These are phyloP conservation scores for Babylonia areolata DNA, from an alignment of 1,140 invertebrate genomes.

Conservation along the genomic window DNA sequence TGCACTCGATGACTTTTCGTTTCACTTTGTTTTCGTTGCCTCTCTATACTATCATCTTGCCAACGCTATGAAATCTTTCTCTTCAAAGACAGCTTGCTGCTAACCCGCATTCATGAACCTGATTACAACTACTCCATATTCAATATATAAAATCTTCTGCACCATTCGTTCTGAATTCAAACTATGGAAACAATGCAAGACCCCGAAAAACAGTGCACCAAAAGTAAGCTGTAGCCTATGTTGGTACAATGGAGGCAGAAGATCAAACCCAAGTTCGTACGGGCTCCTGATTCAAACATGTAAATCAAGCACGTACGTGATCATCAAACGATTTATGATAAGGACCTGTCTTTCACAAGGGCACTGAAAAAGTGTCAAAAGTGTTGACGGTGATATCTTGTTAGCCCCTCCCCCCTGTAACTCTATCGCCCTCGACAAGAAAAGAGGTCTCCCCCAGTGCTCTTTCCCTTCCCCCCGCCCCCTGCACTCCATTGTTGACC, in stretches of 20 bases:
- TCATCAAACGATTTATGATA: too few species aligned
- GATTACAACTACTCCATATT: too few species aligned
- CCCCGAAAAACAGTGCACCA: neutral
- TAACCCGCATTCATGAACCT: too few species aligned
- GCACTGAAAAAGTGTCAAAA: neutral
- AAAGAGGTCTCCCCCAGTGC: neutral
- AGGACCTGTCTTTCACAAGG: too few species aligned
- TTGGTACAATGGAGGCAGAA: too few species aligned
- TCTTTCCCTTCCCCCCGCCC: neutral
- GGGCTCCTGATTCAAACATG: too few species aligned
- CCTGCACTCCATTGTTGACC: constrained; percentile 33
- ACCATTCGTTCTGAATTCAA: too few species aligned
- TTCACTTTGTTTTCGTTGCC: neutral
- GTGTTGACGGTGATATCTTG: neutral
- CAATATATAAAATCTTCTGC: too few species aligned
- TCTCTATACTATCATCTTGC: neutral
- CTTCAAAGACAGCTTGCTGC: too few species aligned
- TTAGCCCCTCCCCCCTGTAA: neutral
- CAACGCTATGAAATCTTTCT: neutral
- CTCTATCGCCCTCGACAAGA: neutral
- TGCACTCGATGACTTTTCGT: neutral
- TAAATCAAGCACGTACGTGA: too few species aligned
- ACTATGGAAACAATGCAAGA: neutral
- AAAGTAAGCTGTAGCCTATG: too few species aligned
- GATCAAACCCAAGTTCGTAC: too few species aligned